phyloP scores from a whole-genome alignment of 2,113 vertebrate species.

The Pluvialis apricaria region DNA sequence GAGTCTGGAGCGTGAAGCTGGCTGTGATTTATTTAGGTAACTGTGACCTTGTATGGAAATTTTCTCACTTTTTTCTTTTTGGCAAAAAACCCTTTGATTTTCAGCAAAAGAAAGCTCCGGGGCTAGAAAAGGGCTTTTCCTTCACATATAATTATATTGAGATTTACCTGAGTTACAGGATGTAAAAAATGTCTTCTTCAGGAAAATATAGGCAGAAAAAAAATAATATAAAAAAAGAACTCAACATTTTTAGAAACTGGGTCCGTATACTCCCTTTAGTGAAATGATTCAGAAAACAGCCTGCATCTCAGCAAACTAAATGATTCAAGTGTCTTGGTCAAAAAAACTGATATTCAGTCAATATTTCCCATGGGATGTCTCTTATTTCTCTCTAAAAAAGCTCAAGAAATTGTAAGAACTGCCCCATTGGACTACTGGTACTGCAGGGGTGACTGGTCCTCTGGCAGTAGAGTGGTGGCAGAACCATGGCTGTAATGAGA shows the following conservation, averaged over 20 bases:
- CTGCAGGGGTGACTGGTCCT: background rate
- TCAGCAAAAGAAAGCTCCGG: background rate
- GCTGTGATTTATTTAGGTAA: slow-evolving; percentile 66
- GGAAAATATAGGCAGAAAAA: background rate
- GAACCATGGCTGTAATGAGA: background rate
- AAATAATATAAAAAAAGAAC: background rate
- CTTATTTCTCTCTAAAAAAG: background rate
- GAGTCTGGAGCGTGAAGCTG: slow-evolving; percentile 42
- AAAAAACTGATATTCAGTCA: background rate
- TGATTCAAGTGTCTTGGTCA: background rate
- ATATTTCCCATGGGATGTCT: background rate
- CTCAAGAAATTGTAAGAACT: background rate
- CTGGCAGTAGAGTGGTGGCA: background rate
- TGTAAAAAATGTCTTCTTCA: background rate
- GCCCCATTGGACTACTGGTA: background rate
- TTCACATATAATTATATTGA: slow-evolving; percentile 22
- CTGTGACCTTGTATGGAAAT: slow-evolving; percentile 50
- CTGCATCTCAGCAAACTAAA: background rate
- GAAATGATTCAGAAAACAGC: background rate
- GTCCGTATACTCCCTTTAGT: background rate
- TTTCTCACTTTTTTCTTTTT: slow-evolving; percentile 30
- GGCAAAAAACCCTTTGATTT: background rate
- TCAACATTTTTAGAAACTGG: background rate
- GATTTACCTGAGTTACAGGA: background rate
- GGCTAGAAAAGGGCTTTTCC: background rate